Percentiles rank a stretch among this genome's conserved stretches.
phyloP scores from a whole-genome alignment of 2,113 vertebrate species.

The Ondatra zibethicus region DNA sequence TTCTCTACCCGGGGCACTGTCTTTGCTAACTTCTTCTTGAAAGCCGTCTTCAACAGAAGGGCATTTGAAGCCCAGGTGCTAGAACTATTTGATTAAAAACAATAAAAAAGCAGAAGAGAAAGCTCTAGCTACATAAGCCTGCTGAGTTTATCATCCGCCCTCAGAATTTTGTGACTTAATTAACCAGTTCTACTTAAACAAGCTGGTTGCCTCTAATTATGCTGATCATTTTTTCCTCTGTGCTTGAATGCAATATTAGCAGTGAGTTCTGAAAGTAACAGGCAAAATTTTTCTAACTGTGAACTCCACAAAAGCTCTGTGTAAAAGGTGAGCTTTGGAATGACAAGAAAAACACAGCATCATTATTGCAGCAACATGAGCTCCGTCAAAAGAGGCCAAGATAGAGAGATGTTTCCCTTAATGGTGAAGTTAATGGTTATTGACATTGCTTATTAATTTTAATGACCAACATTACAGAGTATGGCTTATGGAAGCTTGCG shows the following conservation, averaged over 20 bases:
- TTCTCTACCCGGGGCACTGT: slow-evolving; percentile 45
- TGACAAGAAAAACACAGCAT: slow-evolving; percentile 72
- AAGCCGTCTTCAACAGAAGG: slow-evolving; percentile 76
- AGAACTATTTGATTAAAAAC: slow-evolving; percentile 67
- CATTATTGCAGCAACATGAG: not conserved
- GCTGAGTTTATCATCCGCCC: slow-evolving; percentile 76
- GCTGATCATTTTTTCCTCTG: slow-evolving; percentile 65
- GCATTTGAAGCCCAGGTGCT: slow-evolving; percentile 74
- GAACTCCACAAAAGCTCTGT: slow-evolving; percentile 74
- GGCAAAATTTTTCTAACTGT: slow-evolving; percentile 32
- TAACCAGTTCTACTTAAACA: slow-evolving; percentile 74
- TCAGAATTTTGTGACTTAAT: slow-evolving; percentile 78
- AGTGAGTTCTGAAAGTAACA: slow-evolving; percentile 65
- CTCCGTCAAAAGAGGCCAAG: not conserved
- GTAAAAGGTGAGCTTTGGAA: slow-evolving; percentile 74
- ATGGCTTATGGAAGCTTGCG: slow-evolving; percentile 2
- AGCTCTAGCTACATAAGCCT: slow-evolving; percentile 79
- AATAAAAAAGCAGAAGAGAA: slow-evolving; percentile 78
- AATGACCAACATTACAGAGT: slow-evolving; percentile 3
- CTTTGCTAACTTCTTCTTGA: slow-evolving; percentile 64
- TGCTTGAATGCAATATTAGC: slow-evolving; percentile 61
- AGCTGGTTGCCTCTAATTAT: slow-evolving; percentile 77
- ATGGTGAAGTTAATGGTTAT: not conserved
- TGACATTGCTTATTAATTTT: slow-evolving; percentile 43
- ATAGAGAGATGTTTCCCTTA: not conserved